phyloP scores from a whole-genome alignment of 2,888 invertebrate species.

The Aradus depressus region DNA sequence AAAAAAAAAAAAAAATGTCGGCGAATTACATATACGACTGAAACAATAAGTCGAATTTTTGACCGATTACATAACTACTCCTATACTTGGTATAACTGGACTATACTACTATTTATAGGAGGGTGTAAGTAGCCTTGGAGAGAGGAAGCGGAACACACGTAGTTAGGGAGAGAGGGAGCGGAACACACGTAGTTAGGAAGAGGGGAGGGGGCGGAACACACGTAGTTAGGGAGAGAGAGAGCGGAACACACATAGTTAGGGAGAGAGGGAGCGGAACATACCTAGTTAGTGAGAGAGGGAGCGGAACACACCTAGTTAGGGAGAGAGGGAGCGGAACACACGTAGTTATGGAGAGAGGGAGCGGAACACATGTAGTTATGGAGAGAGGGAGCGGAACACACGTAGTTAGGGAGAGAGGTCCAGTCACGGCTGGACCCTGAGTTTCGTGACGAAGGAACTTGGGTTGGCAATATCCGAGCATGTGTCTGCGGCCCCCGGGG shows the following conservation, averaged over 20 bases:
- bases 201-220: conserved; percentile 2
- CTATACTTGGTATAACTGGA: too few relatives aligned
- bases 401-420: neutral
- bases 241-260: neutral
- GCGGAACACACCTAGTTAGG: neutral
- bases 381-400: neutral
- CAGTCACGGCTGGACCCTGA: too few relatives aligned
- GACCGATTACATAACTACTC: too few relatives aligned
- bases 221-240: neutral
- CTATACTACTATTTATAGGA: too few relatives aligned
- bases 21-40: too few relatives aligned
- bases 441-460: too few relatives aligned
- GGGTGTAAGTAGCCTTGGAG: too few relatives aligned
- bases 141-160: neutral
- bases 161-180: conserved; percentile 7
- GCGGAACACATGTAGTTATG: neutral
- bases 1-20: too few relatives aligned
- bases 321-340: neutral
- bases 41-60: too few relatives aligned
- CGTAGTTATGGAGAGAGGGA: neutral
- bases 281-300: neutral
- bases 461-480: too few relatives aligned
- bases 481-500: too few relatives aligned
- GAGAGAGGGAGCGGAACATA: neutral
- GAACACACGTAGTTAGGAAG: neutral